Conservation (phyloP, 1,140 invertebrate species). For the Meloidogyne exigua region DNA sequence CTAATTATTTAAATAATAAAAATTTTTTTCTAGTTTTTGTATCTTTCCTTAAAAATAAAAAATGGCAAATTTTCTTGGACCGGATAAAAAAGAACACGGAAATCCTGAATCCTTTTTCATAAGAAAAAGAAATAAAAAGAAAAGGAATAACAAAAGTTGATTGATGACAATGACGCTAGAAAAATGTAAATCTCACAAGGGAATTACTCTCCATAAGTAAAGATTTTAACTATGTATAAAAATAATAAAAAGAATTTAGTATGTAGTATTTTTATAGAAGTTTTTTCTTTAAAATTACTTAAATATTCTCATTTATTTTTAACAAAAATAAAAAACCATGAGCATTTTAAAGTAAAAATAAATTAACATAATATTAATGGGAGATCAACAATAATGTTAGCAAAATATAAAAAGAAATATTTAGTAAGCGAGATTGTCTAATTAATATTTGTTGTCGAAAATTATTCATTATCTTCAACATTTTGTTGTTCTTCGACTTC, state of each 20-base stretch:
- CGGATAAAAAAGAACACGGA: slow-evolving; percentile 4
- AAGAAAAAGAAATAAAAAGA: background rate
- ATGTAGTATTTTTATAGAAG: background rate
- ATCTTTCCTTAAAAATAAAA: background rate
- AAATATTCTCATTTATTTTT: background rate
- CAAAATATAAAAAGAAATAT: background rate
- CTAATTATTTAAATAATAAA: background rate
- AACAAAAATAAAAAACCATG: background rate
- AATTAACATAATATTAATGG: background rate
- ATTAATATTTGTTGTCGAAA: background rate
- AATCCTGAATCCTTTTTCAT: background rate
- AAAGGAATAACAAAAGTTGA: slow-evolving; percentile 3
- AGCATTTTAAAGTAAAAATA: background rate
- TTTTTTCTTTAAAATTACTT: background rate
- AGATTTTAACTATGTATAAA: too few relatives aligned
- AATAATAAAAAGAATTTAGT: too few relatives aligned
- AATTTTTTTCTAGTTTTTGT: background rate
- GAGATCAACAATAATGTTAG: background rate
- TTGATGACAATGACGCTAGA: background rate
- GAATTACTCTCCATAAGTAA: background rate
- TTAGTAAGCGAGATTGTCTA: background rate
- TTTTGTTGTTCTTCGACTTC: background rate
- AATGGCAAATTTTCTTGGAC: background rate
- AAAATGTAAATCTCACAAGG: background rate
- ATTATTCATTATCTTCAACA: background rate